Percentiles rank a stretch among this genome's conserved stretches.
These are phyloP conservation scores for Fragum sueziense DNA, from an alignment of 2,888 invertebrate species.

Conservation along the genomic window DNA sequence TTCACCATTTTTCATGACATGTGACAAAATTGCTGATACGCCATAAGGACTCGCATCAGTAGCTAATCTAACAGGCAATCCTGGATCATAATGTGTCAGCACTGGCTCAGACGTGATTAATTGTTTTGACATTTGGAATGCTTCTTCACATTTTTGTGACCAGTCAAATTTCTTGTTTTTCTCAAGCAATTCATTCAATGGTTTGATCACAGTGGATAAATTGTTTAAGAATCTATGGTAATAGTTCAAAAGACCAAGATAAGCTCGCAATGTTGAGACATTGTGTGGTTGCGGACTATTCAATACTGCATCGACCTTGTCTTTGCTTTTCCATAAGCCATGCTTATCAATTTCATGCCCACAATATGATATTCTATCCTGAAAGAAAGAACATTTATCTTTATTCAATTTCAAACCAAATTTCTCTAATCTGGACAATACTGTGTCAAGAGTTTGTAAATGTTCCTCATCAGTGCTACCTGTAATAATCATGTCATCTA, in stretches of 20 bases:
- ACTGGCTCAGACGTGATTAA: constrained; percentile 20
- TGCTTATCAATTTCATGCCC: constrained; percentile 46
- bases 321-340: constrained; percentile 32
- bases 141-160: constrained; percentile 8
- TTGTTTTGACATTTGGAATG: constrained; percentile 14
- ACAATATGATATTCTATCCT: constrained; percentile 40
- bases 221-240: constrained; percentile 45
- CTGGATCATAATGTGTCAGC: constrained; percentile 2
- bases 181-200: constrained; percentile 27
- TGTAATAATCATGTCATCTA: constrained; percentile 50
- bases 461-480: constrained; percentile 34
- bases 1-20: constrained; percentile 72
- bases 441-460: constrained; percentile 30
- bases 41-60: constrained; percentile 64
- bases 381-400: constrained; percentile 27
- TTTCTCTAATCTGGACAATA: constrained; percentile 34
- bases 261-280: constrained; percentile 47
- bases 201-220: constrained; percentile 33
- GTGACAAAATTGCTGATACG: constrained; percentile 70
- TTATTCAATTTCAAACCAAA: constrained; percentile 35
- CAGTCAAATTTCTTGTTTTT: constrained; percentile 20
- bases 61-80: not conserved
- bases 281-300: constrained; percentile 43
- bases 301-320: constrained; percentile 21
- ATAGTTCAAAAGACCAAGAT: constrained; percentile 46